Conservation (phyloP, 1,140 invertebrate genomes). For the Lordiphosa collinella region DNA sequence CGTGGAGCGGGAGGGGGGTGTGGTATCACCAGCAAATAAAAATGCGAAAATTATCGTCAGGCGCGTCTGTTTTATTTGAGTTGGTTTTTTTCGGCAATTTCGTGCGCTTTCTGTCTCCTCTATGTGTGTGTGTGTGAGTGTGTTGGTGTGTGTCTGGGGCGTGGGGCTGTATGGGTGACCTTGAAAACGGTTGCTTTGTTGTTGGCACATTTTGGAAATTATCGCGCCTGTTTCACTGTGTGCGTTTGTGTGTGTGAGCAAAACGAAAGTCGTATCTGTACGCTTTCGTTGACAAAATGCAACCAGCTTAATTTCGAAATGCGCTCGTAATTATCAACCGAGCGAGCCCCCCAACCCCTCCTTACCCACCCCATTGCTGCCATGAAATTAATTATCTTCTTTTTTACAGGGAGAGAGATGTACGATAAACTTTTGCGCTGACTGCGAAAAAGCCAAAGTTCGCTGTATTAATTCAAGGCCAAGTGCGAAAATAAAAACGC, state of each 20-base stretch:
- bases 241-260: neutral
- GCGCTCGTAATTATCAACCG: constrained; percentile 64
- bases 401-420: constrained; percentile 77
- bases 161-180: constrained; percentile 57
- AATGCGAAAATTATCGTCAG: constrained; percentile 51
- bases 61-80: constrained; percentile 40
- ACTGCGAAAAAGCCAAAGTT: constrained; percentile 65
- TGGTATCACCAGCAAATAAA: constrained; percentile 16
- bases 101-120: constrained; percentile 1
- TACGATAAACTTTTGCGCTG: constrained; percentile 65
- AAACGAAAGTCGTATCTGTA: constrained; percentile 3
- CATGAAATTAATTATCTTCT: constrained; percentile 66
- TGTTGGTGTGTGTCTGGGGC: constrained; percentile 20
- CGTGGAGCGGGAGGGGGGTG: neutral
- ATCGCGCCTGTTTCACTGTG: constrained; percentile 56
- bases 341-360: neutral
- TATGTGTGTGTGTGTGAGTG: constrained; percentile 8
- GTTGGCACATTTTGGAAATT: constrained; percentile 73
- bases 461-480: constrained; percentile 77
- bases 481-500: constrained; percentile 58
- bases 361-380: constrained; percentile 22
- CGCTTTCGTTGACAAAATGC: constrained; percentile 42
- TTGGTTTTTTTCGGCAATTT: constrained; percentile 14
- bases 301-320: constrained; percentile 53
- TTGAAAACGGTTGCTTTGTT: constrained; percentile 75